Percentiles rank a stretch among this genome's conserved stretches.
These are phyloP conservation scores for Quadriops clusia DNA, from an alignment of 2,888 invertebrate genomes.

Conservation along the genomic window DNA sequence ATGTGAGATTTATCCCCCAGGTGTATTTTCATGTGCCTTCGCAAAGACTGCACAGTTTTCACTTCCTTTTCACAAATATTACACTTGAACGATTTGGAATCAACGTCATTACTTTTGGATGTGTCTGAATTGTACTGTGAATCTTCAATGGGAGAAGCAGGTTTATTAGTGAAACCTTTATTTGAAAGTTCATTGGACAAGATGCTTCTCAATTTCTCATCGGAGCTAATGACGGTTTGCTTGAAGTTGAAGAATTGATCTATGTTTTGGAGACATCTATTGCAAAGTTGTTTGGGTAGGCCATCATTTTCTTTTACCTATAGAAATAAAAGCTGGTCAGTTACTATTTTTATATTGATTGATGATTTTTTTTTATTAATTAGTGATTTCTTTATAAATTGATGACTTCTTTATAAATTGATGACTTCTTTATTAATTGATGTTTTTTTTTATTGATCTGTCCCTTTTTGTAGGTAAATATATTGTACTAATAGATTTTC, in stretches of 20 bases:
- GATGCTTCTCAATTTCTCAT: not conserved
- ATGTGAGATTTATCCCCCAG: conserved; percentile 19
- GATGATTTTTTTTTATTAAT: too few species aligned
- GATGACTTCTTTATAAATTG: too few species aligned
- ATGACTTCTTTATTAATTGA: too few species aligned
- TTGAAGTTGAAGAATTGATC: conserved; percentile 2
- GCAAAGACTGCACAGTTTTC: conserved; percentile 15
- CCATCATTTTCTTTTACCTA: conserved; percentile 7
- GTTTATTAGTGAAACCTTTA: conserved; percentile 2
- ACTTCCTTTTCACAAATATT: conserved; percentile 13
- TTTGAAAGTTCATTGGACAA: too few species aligned
- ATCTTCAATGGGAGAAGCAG: not conserved
- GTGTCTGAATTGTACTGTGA: not conserved
- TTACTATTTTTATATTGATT: too few species aligned
- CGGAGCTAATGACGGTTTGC: not conserved
- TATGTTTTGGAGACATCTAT: conserved; percentile 1
- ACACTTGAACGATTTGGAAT: conserved; percentile 10
- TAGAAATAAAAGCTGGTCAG: too few species aligned
- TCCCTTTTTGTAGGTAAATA: too few species aligned
- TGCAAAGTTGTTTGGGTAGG: conserved; percentile 4
- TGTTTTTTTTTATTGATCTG: too few species aligned
- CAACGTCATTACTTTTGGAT: not conserved
- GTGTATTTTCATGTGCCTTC: conserved; percentile 19
- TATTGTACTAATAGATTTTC: too few species aligned
- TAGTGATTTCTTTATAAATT: too few species aligned